Percentiles rank a stretch among this genome's conserved stretches.
Evolutionary conservation across 2,113 vertebrate species (phyloP).

Genomic region (Cololabis saira): DNA sequence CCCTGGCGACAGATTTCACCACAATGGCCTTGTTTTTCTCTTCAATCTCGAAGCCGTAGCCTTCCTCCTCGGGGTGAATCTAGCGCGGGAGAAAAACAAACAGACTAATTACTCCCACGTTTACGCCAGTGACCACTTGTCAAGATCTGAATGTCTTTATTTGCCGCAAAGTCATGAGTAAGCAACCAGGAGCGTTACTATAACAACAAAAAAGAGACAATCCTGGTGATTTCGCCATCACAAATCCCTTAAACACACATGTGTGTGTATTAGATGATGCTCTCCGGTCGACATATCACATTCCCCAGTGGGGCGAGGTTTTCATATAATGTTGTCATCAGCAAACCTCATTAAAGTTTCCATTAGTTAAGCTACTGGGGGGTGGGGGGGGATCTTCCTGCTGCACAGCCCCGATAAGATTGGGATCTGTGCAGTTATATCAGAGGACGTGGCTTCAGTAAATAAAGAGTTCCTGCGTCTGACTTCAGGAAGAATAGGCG

Average conservation of each 20-base stretch:
- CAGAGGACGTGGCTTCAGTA: slow-evolving; percentile 55
- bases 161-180: background rate
- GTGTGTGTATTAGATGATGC: slow-evolving; percentile 20
- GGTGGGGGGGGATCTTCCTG: slow-evolving; percentile 53
- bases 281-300: slow-evolving; percentile 13
- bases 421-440: slow-evolving; percentile 45
- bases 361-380: slow-evolving; percentile 59
- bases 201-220: background rate
- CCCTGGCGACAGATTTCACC: slow-evolving; percentile 92
- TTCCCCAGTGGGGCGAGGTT: slow-evolving; percentile 28
- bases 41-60: slow-evolving; percentile 97
- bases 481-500: slow-evolving; percentile 34
- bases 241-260: slow-evolving; percentile 20
- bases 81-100: slow-evolving; percentile 54
- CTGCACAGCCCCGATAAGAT: slow-evolving; percentile 74
- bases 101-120: slow-evolving; percentile 23
- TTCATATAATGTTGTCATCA: slow-evolving; percentile 37
- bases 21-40: slow-evolving; percentile 95
- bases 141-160: background rate
- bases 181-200: background rate
- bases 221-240: slow-evolving; percentile 17
- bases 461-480: slow-evolving; percentile 72
- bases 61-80: slow-evolving; percentile 95
- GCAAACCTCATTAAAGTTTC: slow-evolving; percentile 59
- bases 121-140: slow-evolving; percentile 1